These are phyloP conservation scores for Carassius gibelio DNA, from an alignment of 2,113 vertebrate genomes.

Conservation along the genomic window DNA sequence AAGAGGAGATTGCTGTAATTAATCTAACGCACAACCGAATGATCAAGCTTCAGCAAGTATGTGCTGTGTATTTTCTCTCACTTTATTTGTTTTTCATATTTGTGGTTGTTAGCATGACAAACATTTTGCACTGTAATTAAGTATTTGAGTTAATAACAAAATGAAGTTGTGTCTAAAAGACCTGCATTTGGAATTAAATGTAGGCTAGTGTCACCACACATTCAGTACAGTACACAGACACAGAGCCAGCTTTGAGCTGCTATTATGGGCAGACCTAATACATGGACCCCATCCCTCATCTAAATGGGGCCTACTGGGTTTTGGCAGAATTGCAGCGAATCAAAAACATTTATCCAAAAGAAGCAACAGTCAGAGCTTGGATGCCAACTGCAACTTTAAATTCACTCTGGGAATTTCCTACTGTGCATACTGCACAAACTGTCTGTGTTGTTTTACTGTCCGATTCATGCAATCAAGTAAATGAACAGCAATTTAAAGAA, in stretches of 20 bases:
- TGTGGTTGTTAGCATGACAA: conserved; percentile 24
- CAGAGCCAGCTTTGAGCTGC: neutral
- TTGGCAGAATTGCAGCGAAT: conserved; percentile 17
- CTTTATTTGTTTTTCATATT: conserved; percentile 34
- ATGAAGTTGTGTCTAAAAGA: conserved; percentile 6
- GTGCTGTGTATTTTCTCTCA: conserved; percentile 19
- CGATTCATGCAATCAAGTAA: neutral
- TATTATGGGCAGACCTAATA: neutral
- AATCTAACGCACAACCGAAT: conserved; percentile 32
- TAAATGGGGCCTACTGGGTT: neutral
- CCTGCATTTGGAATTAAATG: conserved; percentile 1
- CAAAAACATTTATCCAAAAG: conserved; percentile 33
- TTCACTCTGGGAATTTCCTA: neutral
- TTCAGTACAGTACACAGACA: neutral
- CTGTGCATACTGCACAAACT: neutral
- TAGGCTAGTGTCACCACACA: neutral
- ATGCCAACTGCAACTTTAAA: neutral
- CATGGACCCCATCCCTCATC: neutral
- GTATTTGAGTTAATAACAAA: conserved; percentile 33
- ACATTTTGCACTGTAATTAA: conserved; percentile 42
- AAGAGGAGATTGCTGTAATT: conserved; percentile 70
- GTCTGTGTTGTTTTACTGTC: neutral
- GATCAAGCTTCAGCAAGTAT: conserved; percentile 20
- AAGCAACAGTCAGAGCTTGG: neutral
- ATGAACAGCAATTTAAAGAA: neutral